Evolutionary conservation across 2,888 invertebrate species (phyloP).

Genomic region (Troides helena): DNA sequence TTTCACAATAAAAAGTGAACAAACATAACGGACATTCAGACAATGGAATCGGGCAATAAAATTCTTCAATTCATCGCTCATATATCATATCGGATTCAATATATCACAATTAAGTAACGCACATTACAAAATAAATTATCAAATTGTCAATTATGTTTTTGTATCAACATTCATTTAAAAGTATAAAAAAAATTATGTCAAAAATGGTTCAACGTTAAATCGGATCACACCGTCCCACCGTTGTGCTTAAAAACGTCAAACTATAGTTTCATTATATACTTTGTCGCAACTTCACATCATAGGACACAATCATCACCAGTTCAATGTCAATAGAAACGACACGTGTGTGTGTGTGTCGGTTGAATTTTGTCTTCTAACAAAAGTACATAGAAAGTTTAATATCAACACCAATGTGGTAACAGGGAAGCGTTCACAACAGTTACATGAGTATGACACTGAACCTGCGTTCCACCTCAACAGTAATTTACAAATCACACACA

Average conservation of each 20-base stretch:
- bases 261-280: conserved; percentile 64
- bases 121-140: conserved; percentile 79
- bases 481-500: conserved; percentile 57
- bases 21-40: conserved; percentile 56
- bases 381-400: conserved; percentile 62
- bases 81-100: conserved; percentile 56
- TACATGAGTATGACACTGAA: conserved; percentile 53
- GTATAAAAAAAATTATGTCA: conserved; percentile 68
- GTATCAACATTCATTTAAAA: conserved; percentile 60
- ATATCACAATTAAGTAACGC: conserved; percentile 74
- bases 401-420: conserved; percentile 59
- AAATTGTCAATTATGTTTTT: conserved; percentile 73
- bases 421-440: conserved; percentile 55
- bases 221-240: conserved; percentile 77
- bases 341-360: conserved; percentile 49
- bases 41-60: conserved; percentile 51
- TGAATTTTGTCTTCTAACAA: conserved; percentile 66
- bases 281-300: conserved; percentile 62
- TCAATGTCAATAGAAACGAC: conserved; percentile 67
- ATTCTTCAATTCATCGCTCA: conserved; percentile 53
- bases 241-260: conserved; percentile 70
- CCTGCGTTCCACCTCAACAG: conserved; percentile 23
- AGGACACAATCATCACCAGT: conserved; percentile 71
- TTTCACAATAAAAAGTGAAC: conserved; percentile 47
- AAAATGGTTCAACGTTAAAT: conserved; percentile 71